Base-by-base conservation (phyloP, 1,140 invertebrate genomes). In the Probaryconus sp. region DNA sequence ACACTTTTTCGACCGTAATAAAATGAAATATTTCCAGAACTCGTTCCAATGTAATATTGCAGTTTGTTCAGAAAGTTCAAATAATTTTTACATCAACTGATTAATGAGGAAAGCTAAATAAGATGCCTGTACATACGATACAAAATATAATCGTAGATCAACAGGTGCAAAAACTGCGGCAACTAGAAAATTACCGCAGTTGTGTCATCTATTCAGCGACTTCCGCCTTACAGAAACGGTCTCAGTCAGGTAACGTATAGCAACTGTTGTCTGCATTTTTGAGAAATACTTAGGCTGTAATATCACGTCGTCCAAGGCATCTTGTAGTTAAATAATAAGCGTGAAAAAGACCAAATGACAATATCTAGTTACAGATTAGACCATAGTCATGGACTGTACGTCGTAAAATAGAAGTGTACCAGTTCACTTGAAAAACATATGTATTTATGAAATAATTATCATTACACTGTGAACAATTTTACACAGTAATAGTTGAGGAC, bases 241-340 rank as follows among this genome's bases (percentile, higher is more conserved):
- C 73, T 63, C 53, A 42, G 58, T 33, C 28, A 77, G 81, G 82
- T 81, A 79, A 83, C 82, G 82, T 60, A 61, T 76, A 75, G 61
- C 82, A 84, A 72, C 81, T 84, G 81, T 75, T 73, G 74, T 68
- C 69, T 71, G 70, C 72, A 67, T 64, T 77, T 64, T 51, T 53
- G 28, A 43, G 20, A 6, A 42, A 72, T 61, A 17, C 30, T n/a
- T n/a, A n/a, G 26, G 18, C 10, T 17, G 53, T 76, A 67, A 68
- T 76, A 48, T 55, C 11, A 45, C 31, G 21, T 38, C 42, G 61
- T 14, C 42, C 10, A 28, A 53, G 40, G 45, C 48, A 45, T 9
- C 14, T 13, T 5, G 30, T 16, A 42, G n/a, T 51, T 47, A 45
- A 55, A 71, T 67, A 67, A 67, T 58, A 74, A 67, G 24, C 20